Conservation (phyloP, 1,140 invertebrate genomes). For the Cotesia typhae region DNA sequence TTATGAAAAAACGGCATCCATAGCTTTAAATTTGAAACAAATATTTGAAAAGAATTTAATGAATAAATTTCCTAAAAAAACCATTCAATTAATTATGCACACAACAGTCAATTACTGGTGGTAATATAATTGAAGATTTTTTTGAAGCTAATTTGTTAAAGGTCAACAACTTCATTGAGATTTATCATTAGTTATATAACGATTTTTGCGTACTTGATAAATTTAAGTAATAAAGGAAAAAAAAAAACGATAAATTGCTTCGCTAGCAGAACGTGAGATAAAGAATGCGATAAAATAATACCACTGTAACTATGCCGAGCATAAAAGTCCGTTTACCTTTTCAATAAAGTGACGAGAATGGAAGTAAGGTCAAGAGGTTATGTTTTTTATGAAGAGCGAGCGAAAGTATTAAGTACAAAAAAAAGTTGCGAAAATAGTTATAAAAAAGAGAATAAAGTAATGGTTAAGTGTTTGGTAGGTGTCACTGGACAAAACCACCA, state of each 20-base stretch:
- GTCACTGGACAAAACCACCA: neutral
- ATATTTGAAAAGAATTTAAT: too few relatives aligned
- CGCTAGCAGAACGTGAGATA: conserved; percentile 26
- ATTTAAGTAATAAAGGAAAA: neutral
- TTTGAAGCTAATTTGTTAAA: too few relatives aligned
- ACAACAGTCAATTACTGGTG: too few relatives aligned
- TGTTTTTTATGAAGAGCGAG: conserved; percentile 1
- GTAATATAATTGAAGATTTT: too few relatives aligned
- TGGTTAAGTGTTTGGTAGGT: neutral
- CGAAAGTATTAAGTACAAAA: neutral
- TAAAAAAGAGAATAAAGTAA: neutral
- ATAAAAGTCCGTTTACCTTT: conserved; percentile 28
- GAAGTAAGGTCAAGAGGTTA: conserved; percentile 21
- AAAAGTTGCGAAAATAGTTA: neutral
- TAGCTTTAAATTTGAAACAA: too few relatives aligned
- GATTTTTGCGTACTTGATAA: too few relatives aligned
- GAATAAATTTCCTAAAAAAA: too few relatives aligned
- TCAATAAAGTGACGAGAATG: conserved; percentile 18
- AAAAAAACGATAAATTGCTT: conserved; percentile 27
- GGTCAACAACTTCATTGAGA: conserved; percentile 1
- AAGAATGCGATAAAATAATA: neutral
- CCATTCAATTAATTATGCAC: too few relatives aligned
- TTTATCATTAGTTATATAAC: neutral
- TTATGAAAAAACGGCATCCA: too few relatives aligned
- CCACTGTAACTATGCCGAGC: neutral